Base-by-base conservation (phyloP, 2,888 invertebrate genomes). In the Vesta saturnalis region DNA sequence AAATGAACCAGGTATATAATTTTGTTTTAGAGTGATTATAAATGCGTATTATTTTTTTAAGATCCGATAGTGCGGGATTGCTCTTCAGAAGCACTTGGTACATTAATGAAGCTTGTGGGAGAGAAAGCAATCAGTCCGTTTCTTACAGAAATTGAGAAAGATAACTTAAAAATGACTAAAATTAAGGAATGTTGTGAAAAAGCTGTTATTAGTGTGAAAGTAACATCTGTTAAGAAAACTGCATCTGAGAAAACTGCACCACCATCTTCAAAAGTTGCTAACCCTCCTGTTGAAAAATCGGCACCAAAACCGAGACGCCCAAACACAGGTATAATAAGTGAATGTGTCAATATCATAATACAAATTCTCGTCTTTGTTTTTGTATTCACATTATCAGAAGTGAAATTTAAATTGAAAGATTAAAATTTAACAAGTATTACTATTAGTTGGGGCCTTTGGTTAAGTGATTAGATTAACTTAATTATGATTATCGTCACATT, bases 141-240 rank as follows among this genome's bases (percentile, higher is more conserved):
- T 80, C 87, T 98, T 18, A 90, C 90, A 0, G 98, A 98, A 81
- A 84, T 99, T 0, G 39, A 39, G n/a, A 39, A 39, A 8, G 39
- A 39, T 39, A 39, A 39, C 8, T n/a, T 39, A 23, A 99, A 98
- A 85, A 92, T 97, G 89, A 89, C 91, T 54, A 99, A 97, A 86
- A 93, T 99, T 55, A 96, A 95, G 83, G 99, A 99, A 82, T 94
- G 90, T 78, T 92, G 93, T 76, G 97, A 98, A 59, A 97, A 97
- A 84, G 96, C 96, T 35, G 94, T 95, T 59, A 93, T 96, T 65
- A 87, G 90, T 73, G 91, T 93, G 1, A 94, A 94, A 83, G 84
- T 90, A 12, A 83, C 89, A 0, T 88, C 49, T 8, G 21, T 87
- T 0, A 87, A 86, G 60, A 86, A 83, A 46, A 78, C 86, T 0